These are phyloP conservation scores for Galerucella calmariensis DNA, from an alignment of 2,888 invertebrate genomes.

Conservation along the genomic window DNA sequence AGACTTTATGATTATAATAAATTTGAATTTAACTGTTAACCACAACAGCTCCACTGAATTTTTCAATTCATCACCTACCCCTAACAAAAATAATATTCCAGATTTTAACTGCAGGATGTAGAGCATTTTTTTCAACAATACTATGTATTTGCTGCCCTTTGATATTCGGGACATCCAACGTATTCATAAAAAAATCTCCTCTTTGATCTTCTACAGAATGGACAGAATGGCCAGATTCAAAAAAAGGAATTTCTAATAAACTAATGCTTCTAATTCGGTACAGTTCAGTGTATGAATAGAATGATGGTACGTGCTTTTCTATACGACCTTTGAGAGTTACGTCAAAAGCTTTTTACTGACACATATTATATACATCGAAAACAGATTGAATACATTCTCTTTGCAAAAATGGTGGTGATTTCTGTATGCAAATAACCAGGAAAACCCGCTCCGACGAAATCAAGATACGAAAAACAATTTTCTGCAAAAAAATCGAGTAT, in stretches of 20 bases:
- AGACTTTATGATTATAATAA: no score
- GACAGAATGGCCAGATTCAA: not conserved
- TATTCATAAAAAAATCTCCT: not conserved
- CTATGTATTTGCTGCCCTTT: not conserved
- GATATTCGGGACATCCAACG: slow-evolving; percentile 5
- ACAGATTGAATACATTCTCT: not conserved
- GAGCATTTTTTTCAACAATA: not conserved
- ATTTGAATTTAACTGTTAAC: no score
- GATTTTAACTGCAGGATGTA: not conserved
- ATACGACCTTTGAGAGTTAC: no score
- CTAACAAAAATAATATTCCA: not conserved
- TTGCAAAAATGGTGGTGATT: not conserved
- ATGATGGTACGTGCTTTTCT: no score
- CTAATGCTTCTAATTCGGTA: slow-evolving; percentile 14
- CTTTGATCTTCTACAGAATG: slow-evolving; percentile 13
- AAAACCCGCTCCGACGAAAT: no score
- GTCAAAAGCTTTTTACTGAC: slow-evolving; percentile 8
- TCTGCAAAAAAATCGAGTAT: no score
- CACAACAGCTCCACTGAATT: no score
- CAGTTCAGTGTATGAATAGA: no score
- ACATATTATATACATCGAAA: slow-evolving; percentile 2
- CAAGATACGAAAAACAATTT: no score
- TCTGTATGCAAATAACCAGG: not conserved
- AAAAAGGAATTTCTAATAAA: slow-evolving; percentile 7
- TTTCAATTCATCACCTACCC: no score